phyloP scores from a whole-genome alignment of 1,140 invertebrate species.

The Conopomorpha cramerella region DNA sequence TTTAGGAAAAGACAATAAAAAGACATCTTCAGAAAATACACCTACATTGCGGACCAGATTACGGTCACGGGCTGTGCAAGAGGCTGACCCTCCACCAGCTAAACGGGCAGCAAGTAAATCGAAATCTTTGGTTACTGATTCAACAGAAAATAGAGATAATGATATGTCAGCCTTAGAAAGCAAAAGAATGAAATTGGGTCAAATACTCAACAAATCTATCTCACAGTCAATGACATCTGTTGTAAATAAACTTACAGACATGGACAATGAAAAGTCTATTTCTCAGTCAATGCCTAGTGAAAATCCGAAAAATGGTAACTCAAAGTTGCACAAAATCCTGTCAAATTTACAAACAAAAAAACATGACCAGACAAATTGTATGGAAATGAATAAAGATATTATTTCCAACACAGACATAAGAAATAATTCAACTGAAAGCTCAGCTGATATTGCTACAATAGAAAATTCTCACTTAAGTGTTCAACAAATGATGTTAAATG shows the following conservation, averaged over 20 bases:
- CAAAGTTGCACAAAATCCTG: constrained; percentile 50
- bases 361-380: too few species aligned
- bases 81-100: constrained; percentile 22
- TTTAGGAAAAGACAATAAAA: constrained; percentile 28
- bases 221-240: constrained; percentile 35
- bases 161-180: constrained; percentile 35
- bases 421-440: too few species aligned
- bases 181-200: constrained; percentile 50
- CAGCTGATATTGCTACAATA: constrained; percentile 17
- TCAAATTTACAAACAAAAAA: constrained; percentile 46
- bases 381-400: too few species aligned
- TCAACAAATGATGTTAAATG: constrained; percentile 47
- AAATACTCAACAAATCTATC: constrained; percentile 40
- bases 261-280: too few species aligned
- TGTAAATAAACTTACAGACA: too few species aligned
- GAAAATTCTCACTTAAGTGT: constrained; percentile 32
- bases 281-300: constrained; percentile 20
- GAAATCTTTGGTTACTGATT: too few species aligned
- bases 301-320: constrained; percentile 51
- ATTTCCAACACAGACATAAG: too few species aligned
- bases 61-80: constrained; percentile 36
- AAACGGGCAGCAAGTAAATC: constrained; percentile 5
- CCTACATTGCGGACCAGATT: constrained; percentile 33
- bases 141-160: constrained; percentile 26
- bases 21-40: constrained; percentile 12